phyloP scores from a whole-genome alignment of 1,140 invertebrate genomes.

The Apolygus lucorum region DNA sequence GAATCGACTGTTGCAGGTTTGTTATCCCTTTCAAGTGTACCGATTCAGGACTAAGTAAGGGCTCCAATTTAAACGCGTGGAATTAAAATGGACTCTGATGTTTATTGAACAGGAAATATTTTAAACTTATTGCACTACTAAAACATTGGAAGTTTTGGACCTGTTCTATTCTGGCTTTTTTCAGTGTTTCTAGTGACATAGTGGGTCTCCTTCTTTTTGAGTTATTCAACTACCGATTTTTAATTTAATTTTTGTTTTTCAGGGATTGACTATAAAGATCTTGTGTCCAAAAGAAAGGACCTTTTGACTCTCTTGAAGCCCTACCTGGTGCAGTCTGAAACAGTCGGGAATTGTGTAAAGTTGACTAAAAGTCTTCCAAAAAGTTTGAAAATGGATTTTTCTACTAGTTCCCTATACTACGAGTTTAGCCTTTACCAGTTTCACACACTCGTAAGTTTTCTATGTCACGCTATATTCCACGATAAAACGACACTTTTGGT shows the following conservation, averaged over 20 bases:
- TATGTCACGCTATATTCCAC: too few species aligned
- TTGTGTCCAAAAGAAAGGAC: not conserved
- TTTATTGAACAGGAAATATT: too few species aligned
- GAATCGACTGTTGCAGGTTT: not conserved
- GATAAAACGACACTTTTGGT: too few species aligned
- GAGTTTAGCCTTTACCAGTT: not conserved
- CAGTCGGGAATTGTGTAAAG: not conserved
- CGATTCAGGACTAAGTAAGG: too few species aligned
- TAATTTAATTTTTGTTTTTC: not conserved
- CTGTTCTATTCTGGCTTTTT: not conserved
- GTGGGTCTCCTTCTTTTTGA: not conserved
- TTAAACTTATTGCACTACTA: too few species aligned
- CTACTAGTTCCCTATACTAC: not conserved
- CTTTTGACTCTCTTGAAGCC: not conserved
- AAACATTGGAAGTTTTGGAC: not conserved
- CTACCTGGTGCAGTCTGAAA: not conserved
- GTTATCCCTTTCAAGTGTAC: not conserved
- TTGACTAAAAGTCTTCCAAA: not conserved
- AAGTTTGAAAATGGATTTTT: not conserved
- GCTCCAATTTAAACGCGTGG: too few species aligned
- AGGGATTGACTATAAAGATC: not conserved
- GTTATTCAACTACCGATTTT: not conserved
- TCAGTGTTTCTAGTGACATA: not conserved
- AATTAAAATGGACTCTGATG: too few species aligned
- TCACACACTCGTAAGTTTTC: not conserved